Conservation (phyloP, 2,113 vertebrate genomes). For the Amphiprion ocellaris region DNA sequence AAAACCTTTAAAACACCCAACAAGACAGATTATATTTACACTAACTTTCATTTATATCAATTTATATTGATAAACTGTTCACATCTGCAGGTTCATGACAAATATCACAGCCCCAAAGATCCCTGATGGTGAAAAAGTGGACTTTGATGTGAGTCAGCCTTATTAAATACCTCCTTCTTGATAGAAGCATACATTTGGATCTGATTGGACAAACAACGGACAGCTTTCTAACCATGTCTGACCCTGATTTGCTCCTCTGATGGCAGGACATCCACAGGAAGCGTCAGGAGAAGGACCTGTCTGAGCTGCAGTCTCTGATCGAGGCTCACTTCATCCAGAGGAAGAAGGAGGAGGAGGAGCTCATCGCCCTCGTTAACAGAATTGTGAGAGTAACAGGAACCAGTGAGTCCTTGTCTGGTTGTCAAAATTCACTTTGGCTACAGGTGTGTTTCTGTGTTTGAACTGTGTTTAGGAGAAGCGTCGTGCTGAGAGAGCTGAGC, state of each 20-base stretch:
- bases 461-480: slow-evolving; percentile 82
- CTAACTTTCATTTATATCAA: no score
- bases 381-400: slow-evolving; percentile 84
- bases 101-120: slow-evolving; percentile 85
- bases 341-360: slow-evolving; percentile 93
- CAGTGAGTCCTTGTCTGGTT: background rate
- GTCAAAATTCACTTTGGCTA: background rate
- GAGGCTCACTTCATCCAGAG: slow-evolving; percentile 93
- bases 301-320: slow-evolving; percentile 93
- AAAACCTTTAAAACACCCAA: background rate
- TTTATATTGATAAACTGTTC: background rate
- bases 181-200: background rate
- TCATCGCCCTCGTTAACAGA: slow-evolving; percentile 90
- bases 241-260: slow-evolving; percentile 5
- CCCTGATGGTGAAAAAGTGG: slow-evolving; percentile 87
- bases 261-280: slow-evolving; percentile 92
- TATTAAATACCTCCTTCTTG: background rate
- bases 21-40: background rate
- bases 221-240: background rate
- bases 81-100: slow-evolving; percentile 78
- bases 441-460: background rate
- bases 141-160: slow-evolving; percentile 83
- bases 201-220: background rate
- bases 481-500: slow-evolving; percentile 85
- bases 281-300: slow-evolving; percentile 92